These are phyloP conservation scores for Notospermus geniculatus DNA, from an alignment of 1,140 invertebrate genomes.

Conservation along the genomic window DNA sequence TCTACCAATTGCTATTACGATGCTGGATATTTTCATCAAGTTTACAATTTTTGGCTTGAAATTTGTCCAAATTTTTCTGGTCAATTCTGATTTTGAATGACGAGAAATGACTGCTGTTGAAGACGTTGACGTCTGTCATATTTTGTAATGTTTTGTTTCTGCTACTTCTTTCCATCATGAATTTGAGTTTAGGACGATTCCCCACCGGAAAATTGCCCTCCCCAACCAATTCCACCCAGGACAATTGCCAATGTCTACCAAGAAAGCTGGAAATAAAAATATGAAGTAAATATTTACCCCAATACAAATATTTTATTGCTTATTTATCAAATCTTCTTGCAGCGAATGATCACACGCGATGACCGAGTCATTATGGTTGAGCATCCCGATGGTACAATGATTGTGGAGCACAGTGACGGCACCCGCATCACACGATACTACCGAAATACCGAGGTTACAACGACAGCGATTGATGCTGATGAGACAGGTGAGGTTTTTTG, in stretches of 20 bases:
- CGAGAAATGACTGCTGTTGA: too few relatives aligned
- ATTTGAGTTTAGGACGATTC: too few relatives aligned
- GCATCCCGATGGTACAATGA: constrained; percentile 49
- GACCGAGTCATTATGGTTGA: constrained; percentile 52
- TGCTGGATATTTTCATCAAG: too few relatives aligned
- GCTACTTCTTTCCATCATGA: too few relatives aligned
- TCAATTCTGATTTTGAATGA: too few relatives aligned
- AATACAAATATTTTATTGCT: neutral
- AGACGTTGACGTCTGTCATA: too few relatives aligned
- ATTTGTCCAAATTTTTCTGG: too few relatives aligned
- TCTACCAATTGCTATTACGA: too few relatives aligned
- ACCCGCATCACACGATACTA: constrained; percentile 53
- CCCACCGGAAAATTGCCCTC: too few relatives aligned
- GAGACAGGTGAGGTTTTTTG: constrained; percentile 20
- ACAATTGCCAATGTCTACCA: too few relatives aligned
- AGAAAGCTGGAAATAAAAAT: neutral
- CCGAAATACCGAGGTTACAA: constrained; percentile 30
- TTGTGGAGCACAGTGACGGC: constrained; percentile 55
- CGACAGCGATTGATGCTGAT: constrained; percentile 26
- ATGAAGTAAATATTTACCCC: neutral
- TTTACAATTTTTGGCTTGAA: neutral
- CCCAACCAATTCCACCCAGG: too few relatives aligned
- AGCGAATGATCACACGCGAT: constrained; percentile 53
- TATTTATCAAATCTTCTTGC: constrained; percentile 7
- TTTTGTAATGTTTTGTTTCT: too few relatives aligned